phyloP scores from a whole-genome alignment of 2,113 vertebrate genomes.

The Strigops habroptila region DNA sequence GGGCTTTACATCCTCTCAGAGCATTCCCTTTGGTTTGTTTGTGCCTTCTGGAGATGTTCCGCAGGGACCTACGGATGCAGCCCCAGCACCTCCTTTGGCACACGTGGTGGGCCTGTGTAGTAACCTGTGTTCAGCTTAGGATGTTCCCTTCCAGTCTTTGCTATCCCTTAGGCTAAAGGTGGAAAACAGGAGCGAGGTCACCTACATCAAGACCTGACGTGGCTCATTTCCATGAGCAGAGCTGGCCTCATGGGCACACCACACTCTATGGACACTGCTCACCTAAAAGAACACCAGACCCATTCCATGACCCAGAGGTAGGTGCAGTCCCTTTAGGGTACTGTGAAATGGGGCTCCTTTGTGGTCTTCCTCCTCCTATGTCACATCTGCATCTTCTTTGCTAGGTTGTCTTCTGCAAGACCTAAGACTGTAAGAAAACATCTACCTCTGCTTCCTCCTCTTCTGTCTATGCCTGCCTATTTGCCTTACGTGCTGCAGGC shows the following conservation, averaged over 20 bases:
- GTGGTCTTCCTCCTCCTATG: not conserved
- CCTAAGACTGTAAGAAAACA: not conserved
- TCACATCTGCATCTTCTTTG: not conserved
- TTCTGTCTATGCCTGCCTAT: not conserved
- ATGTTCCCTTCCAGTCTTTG: not conserved
- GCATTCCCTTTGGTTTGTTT: not conserved
- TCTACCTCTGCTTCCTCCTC: not conserved
- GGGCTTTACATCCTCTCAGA: not conserved
- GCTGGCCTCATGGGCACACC: not conserved
- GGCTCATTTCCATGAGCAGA: not conserved
- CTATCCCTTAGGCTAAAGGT: not conserved
- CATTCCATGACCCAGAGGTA: not conserved
- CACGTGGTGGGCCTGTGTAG: fast-evolving
- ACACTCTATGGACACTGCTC: fast-evolving
- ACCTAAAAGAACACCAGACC: not conserved
- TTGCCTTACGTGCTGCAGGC: not conserved
- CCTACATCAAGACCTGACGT: not conserved
- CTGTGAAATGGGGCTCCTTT: not conserved
- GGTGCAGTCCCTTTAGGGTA: not conserved
- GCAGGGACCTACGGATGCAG: fast-evolving
- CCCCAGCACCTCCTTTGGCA: not conserved
- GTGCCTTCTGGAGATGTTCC: not conserved
- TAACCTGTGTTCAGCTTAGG: not conserved
- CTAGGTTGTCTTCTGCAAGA: not conserved
- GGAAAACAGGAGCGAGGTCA: not conserved